phyloP scores from a whole-genome alignment of 2,113 vertebrate genomes.

The Catharus fuscescens region DNA sequence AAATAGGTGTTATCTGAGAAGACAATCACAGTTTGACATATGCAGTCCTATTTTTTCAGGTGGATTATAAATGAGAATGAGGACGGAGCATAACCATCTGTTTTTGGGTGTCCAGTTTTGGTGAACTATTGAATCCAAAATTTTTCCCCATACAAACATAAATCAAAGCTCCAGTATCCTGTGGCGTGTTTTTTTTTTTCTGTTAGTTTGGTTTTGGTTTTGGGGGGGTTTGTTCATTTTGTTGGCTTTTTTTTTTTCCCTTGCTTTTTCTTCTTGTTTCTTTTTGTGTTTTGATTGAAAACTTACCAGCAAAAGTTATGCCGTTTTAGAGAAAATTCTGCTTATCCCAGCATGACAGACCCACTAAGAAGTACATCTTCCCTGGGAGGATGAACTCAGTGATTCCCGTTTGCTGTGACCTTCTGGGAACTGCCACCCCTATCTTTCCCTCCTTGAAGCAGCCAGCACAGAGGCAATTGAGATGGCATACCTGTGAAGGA shows the following conservation, averaged over 20 bases:
- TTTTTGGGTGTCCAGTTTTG: background rate
- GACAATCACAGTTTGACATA: background rate
- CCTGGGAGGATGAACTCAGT: background rate
- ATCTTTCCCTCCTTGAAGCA: background rate
- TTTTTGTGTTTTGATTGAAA: background rate
- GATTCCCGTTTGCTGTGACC: background rate
- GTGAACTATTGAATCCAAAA: background rate
- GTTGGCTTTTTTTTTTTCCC: too few species aligned
- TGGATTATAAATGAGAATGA: background rate
- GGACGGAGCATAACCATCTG: background rate
- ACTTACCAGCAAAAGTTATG: accelerated
- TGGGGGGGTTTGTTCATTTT: too few species aligned
- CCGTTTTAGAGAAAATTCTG: background rate
- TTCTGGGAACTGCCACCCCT: background rate
- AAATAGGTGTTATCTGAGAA: background rate
- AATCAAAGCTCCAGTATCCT: background rate
- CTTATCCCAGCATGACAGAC: background rate
- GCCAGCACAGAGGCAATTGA: background rate
- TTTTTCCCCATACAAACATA: background rate
- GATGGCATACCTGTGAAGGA: background rate
- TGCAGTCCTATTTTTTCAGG: background rate
- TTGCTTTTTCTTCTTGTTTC: too few species aligned
- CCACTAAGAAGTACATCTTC: background rate
- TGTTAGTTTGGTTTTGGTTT: background rate
- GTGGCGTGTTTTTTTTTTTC: background rate